phyloP scores from a whole-genome alignment of 2,113 vertebrate species.

The Capreolus pygargus region DNA sequence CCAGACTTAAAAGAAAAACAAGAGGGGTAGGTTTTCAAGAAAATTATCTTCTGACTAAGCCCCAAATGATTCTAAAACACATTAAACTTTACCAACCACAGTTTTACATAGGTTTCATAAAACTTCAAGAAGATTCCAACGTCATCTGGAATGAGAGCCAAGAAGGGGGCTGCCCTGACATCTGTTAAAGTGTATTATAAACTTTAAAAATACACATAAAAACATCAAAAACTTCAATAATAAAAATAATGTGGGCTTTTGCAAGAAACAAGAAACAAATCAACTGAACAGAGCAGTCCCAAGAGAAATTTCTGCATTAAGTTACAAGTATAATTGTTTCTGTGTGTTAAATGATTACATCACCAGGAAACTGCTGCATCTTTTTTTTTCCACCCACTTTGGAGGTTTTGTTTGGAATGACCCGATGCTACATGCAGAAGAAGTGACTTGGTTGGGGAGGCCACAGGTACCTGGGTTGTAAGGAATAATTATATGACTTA shows the following conservation, averaged over 20 bases:
- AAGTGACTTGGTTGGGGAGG: background rate
- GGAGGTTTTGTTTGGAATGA: background rate
- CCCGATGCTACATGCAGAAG: background rate
- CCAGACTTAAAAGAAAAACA: background rate
- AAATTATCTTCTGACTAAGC: background rate
- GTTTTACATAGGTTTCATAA: background rate
- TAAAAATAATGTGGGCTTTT: constrained; percentile 14
- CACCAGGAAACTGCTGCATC: background rate
- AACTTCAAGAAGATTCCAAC: background rate
- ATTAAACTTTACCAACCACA: background rate
- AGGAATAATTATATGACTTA: background rate
- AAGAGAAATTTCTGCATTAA: background rate
- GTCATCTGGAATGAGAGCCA: background rate
- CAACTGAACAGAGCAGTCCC: background rate
- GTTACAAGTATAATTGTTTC: background rate
- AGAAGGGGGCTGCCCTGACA: background rate
- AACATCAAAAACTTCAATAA: background rate
- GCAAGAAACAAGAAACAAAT: background rate
- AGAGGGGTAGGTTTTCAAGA: background rate
- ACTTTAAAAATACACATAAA: background rate
- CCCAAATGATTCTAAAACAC: background rate
- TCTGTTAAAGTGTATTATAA: background rate
- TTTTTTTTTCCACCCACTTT: background rate
- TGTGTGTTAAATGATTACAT: background rate
- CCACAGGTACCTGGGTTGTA: background rate